Percentiles rank a stretch among this genome's conserved stretches.
phyloP scores from a whole-genome alignment of 2,113 vertebrate species.

The Sitta europaea region DNA sequence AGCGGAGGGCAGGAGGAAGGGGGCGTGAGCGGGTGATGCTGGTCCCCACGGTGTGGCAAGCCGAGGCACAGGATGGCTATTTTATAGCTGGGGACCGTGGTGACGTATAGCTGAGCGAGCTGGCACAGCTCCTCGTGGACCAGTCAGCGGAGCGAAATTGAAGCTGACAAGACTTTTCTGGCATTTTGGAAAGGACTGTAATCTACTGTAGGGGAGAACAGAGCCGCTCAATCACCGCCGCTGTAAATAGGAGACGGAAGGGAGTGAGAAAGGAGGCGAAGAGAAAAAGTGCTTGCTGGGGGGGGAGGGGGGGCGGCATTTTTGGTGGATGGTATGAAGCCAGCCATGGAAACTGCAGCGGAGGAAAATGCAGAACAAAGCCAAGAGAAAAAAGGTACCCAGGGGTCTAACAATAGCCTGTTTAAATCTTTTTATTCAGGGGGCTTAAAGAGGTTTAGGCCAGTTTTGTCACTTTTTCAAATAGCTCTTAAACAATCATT shows the following conservation, averaged over 20 bases:
- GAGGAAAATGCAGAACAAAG: conserved; percentile 89
- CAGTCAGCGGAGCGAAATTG: conserved; percentile 74
- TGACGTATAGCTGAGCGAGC: conserved; percentile 70
- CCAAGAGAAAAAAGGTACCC: conserved; percentile 91
- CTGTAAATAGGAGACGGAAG: conserved; percentile 70
- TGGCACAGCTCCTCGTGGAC: conserved; percentile 75
- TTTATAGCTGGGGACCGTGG: conserved; percentile 72
- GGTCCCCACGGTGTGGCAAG: conserved; percentile 5
- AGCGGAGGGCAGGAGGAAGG: background rate
- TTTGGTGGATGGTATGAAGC: conserved; percentile 90
- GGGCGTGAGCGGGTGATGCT: background rate
- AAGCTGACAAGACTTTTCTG: conserved; percentile 76
- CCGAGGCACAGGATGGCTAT: conserved; percentile 57
- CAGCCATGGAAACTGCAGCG: conserved; percentile 92
- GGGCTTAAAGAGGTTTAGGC: conserved; percentile 72
- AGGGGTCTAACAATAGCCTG: conserved; percentile 77
- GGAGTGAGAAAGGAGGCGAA: conserved; percentile 71
- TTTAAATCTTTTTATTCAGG: conserved; percentile 79
- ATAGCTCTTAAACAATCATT: conserved; percentile 62
- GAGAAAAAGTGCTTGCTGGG: conserved; percentile 77
- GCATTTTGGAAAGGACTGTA: conserved; percentile 75
- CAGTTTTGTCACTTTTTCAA: conserved; percentile 66
- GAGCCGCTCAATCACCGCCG: conserved; percentile 73
- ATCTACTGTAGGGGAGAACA: conserved; percentile 74
- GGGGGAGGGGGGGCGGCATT: conserved; percentile 76